Evolutionary conservation across 2,888 invertebrate genomes (phyloP).

Genomic region (Xylota segnis): DNA sequence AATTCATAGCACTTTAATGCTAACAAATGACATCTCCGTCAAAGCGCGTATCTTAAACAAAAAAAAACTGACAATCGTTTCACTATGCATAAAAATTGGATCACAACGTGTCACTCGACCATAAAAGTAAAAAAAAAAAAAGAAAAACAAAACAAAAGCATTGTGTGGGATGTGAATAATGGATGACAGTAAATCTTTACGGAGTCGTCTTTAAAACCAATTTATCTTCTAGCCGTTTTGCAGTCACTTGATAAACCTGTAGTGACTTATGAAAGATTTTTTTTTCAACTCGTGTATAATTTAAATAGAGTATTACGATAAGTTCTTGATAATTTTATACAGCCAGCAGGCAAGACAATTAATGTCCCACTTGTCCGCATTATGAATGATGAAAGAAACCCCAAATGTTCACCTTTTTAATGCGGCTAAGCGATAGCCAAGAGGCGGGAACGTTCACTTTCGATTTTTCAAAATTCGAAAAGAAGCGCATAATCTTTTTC

Average conservation of each 20-base stretch:
- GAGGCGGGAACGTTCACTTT: background rate
- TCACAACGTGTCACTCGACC: background rate
- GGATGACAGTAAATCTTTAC: constrained; percentile 3
- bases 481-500: background rate
- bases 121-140: background rate
- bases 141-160: background rate
- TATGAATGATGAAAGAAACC: constrained; percentile 3
- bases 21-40: background rate
- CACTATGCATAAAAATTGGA: constrained; percentile 10
- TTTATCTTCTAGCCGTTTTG: background rate
- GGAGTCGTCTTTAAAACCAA: background rate
- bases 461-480: background rate
- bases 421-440: background rate
- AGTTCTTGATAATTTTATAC: constrained; percentile 4
- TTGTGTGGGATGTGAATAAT: background rate
- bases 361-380: background rate
- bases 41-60: background rate
- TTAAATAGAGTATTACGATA: background rate
- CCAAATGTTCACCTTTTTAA: constrained; percentile 1
- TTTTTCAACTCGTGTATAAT: background rate
- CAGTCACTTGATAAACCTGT: background rate
- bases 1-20: background rate
- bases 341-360: background rate
- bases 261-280: background rate
- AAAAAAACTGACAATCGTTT: background rate